A percentile compares a stretch with the other conserved stretches of the same genome.
phyloP scores from a whole-genome alignment of 2,888 invertebrate genomes.

The Conus canariensis region DNA sequence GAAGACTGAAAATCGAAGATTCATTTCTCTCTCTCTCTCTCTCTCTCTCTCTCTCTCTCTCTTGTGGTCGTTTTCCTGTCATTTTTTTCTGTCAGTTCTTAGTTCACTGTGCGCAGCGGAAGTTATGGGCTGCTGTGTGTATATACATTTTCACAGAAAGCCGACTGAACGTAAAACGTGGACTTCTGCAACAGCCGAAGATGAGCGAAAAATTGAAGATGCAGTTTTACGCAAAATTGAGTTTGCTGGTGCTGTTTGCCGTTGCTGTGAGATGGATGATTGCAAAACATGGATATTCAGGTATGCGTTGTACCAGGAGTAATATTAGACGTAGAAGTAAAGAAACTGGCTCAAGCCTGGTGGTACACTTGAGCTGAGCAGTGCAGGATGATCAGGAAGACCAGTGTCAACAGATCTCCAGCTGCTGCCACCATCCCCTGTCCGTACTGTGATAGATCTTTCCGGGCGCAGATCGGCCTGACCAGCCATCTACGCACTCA shows the following conservation, averaged over 20 bases:
- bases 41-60: background rate
- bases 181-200: background rate
- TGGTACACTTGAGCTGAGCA: no score
- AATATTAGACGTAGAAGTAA: no score
- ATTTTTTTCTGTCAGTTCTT: no score
- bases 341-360: no score
- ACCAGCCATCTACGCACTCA: no score
- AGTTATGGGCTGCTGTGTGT: background rate
- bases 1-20: no score
- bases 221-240: conserved; percentile 45
- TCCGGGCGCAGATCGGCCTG: no score
- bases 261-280: conserved; percentile 59
- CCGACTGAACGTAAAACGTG: conserved; percentile 25
- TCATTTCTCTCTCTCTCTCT: background rate
- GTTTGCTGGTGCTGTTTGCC: conserved; percentile 48
- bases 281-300: conserved; percentile 63
- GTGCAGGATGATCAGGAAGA: no score
- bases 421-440: no score
- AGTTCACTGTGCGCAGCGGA: no score
- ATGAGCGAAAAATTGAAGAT: background rate
- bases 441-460: no score
- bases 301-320: conserved; percentile 45
- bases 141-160: background rate
- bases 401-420: no score
- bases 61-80: background rate